phyloP scores from a whole-genome alignment of 2,113 vertebrate genomes.

The Solea solea region DNA sequence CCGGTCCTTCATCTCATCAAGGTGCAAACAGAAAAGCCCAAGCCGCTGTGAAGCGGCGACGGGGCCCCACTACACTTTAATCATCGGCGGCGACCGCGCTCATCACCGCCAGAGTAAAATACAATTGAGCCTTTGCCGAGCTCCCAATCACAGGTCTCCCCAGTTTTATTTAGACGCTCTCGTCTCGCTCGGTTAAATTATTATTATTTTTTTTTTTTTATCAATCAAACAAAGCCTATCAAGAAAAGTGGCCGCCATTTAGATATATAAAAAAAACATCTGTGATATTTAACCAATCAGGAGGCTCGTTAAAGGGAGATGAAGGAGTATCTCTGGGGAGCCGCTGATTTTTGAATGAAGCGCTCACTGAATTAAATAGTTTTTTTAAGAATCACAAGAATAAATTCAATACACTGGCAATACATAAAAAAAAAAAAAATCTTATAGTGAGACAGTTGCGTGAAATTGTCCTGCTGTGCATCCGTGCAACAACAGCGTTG shows the following conservation, averaged over 20 bases:
- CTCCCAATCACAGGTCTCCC: slow-evolving; percentile 21
- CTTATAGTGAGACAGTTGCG: slow-evolving; percentile 9
- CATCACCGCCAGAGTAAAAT: slow-evolving; percentile 78
- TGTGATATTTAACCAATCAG: slow-evolving; percentile 40
- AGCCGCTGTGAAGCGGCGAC: slow-evolving; percentile 36
- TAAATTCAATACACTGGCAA: slow-evolving; percentile 47
- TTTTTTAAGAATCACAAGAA: slow-evolving; percentile 24
- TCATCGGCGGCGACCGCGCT: slow-evolving; percentile 71
- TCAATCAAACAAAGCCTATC: slow-evolving; percentile 66
- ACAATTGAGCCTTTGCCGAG: slow-evolving; percentile 51
- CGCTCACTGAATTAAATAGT: slow-evolving; percentile 34
- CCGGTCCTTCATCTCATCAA: slow-evolving; percentile 70
- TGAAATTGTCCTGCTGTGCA: neutral
- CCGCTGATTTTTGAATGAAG: slow-evolving; percentile 33
- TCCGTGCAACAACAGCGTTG: neutral
- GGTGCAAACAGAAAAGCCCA: slow-evolving; percentile 49
- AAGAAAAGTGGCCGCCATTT: slow-evolving; percentile 52
- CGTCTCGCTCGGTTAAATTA: slow-evolving; percentile 39
- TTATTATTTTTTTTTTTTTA: slow-evolving; percentile 46
- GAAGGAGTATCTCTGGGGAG: slow-evolving; percentile 38
- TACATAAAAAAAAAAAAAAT: slow-evolving; percentile 5
- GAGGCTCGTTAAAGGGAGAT: slow-evolving; percentile 31
- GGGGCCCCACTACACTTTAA: slow-evolving; percentile 66
- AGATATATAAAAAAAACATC: slow-evolving; percentile 15
- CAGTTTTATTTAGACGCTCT: slow-evolving; percentile 43